Evolutionary conservation across 2,113 vertebrate genomes (phyloP).

Genomic region (Phoxinus phoxinus): DNA sequence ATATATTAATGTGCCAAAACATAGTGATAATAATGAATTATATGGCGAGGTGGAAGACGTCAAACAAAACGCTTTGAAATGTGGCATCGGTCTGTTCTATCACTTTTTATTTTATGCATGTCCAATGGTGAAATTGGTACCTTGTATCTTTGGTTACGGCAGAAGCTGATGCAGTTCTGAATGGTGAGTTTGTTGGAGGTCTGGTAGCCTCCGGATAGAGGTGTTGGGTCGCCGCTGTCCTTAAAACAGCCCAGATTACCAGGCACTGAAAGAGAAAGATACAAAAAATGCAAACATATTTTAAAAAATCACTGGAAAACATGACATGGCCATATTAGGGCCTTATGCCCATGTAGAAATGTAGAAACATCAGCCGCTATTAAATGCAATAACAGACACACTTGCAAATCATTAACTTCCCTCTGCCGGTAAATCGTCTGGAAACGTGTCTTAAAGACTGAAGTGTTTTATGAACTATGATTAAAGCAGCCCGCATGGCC

Average conservation of each 20-base stretch:
- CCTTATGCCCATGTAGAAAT: too few relatives aligned
- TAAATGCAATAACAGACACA: conserved; percentile 17
- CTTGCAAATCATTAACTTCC: conserved; percentile 26
- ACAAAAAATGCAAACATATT: background rate
- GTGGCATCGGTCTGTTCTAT: background rate
- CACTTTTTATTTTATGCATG: background rate
- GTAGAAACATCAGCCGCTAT: background rate
- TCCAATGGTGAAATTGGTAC: conserved; percentile 63
- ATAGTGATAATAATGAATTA: too few relatives aligned
- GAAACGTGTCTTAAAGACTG: conserved; percentile 21
- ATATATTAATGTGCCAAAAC: background rate
- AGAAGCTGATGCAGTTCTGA: conserved; percentile 94
- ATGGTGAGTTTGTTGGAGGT: conserved; percentile 95
- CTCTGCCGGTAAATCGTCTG: conserved; percentile 32
- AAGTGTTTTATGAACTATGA: conserved; percentile 34
- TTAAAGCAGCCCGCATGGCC: background rate
- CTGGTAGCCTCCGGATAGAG: conserved; percentile 88
- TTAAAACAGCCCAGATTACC: conserved; percentile 96
- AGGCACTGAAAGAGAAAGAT: conserved; percentile 82
- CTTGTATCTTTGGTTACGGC: conserved; percentile 90
- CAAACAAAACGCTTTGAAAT: background rate
- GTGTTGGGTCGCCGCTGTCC: conserved; percentile 91
- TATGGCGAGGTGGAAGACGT: background rate
- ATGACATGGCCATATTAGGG: background rate
- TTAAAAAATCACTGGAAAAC: background rate